Base-by-base conservation (phyloP, 2,888 invertebrate genomes). In the Tetragonisca angustula region DNA sequence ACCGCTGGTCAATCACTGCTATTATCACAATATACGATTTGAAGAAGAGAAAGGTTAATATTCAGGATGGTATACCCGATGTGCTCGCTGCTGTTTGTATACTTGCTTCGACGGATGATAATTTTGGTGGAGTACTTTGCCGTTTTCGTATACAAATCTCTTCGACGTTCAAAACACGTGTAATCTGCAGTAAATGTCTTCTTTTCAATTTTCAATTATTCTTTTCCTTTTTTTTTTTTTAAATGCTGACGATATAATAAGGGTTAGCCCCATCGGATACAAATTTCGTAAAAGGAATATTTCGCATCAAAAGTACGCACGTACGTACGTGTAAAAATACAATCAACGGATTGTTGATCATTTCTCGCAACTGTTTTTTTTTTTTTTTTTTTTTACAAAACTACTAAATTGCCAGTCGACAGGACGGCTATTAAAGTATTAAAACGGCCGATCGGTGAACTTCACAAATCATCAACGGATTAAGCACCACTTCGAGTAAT, bases 21-120 rank as follows among this genome's bases (percentile, higher is more conserved):
- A 83, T 83, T 83, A 76, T 83, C n/a, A 24, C 61, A 36, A 62
- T 76, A 36, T 50, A 59, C 61, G 67, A 61, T 56, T 68, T n/a
- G 13, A 50, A 1, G 27, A 6, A 24, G 59, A 15, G 36, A 59
- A 54, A 27, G 17, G 24, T 65, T 61, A 27, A 79, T 69, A 62
- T 79, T 59, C 49, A 24, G 50, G 32, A 32, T 17, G 50, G 21
- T 56, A 67, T 15, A 9, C 9, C 9, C 43, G 56, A 36, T 13
- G 72, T 4, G 54, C 24, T 15, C 5, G 50, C 27, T 27, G 67
- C n/a, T 43, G 36, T 69, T 76, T 52, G 19, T 52, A 52, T 62
- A 76, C 50, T 50, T 76, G 68, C 72, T 56, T 19, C 49, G 24
- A 17, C 43, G 50, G 21, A 65, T 65, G 15, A 5, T 54, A 54